Evolutionary conservation across 1,140 invertebrate species (phyloP), one percentile per base, ranked within the genome.

Genomic region (Condylostylus longicornis): DNA sequence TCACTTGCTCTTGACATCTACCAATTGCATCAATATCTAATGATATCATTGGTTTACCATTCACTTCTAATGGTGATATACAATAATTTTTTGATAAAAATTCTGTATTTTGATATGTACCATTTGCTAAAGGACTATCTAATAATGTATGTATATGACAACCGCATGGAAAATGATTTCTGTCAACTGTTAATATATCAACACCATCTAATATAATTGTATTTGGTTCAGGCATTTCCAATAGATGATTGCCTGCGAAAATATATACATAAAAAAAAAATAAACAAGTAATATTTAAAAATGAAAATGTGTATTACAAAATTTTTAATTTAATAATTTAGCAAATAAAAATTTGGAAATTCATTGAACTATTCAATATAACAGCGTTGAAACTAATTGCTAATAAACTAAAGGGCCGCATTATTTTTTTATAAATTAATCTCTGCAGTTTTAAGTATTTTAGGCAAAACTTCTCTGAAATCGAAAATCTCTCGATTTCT

Each of bases 111-210:
- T 60, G 54, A 42, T 60, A 49, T 12, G 71, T 68, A 2, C 72
- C 72, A 47, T 81, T 70, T 4, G 74, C 75, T 33, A 85, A 64
- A 10, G 79, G 75, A 33, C 79, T 79, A 18, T 75, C 71, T 9
- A 83, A 61, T 8, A 84, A 67, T 23, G 77, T 73, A 45, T 81
- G 75, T 4, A 79, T 70, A 41, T 80, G 79, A 44, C 82, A 87
- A 54, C 84, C 82, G 51, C 82, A 87, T 0, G 82, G 82, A 49
- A 86, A 80, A 50, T 84, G 81, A 55, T 87, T 87, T 5, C 72
- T 69, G 6, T 71, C 61, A 33, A 82, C 72, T 45, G 72, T 74
- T 18, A 84, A 50, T 22, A 70, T 68, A 30, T 72, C 70, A 5
- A 83, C 77, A 2, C 67, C 70, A 40, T 80, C 69, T 5, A 77